Evolutionary conservation across 37 sponge, comb jelly and placozoan genomes (phyloP), one percentile per base, ranked within the genome.

Genomic region (Cladorhizidae sp.): DNA sequence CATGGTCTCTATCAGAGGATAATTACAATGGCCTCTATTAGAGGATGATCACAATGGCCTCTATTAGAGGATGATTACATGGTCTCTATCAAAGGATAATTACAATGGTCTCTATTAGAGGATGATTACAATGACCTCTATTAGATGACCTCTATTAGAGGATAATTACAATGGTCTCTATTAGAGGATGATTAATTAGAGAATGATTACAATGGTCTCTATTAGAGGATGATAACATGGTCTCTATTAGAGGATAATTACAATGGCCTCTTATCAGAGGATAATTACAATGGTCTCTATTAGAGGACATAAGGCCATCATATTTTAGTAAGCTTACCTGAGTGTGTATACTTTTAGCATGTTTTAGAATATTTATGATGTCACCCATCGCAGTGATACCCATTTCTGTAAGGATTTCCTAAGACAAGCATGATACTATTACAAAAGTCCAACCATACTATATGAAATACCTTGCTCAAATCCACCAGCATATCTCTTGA

Each of bases 341-440:
- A 2, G 42, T 36, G 41, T 91, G 90, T 0, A 98, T 82, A 40
- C 82, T 81, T 74, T 91, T 96, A 25, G 99, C 88, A 75, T 98
- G 96, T 70, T 93, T 93, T 72, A 98, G 70, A 35, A 98, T 96
- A 37, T 91, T 81, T 17, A 98, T 92, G 37, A 96, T 76, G 67
- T 98, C 99, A 21, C 99, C 99, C 83, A 96, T 92, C 52, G 86
- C 87, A 42, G 58, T 89, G 40, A 98, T 96, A 6, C 97, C 97
- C 90, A 98, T 89, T 26, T 96, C 97, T 20, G 29, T 57, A n/a
- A 98, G 87, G 32, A 96, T 86, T n/a, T 86, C 90, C 95, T 97
- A 67, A 52, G 64, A 78, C 0, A 71, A 2, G 61, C 57, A 63
- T 2, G 1, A 55, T 51, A 50, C 26, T 37, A 40, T 31, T 67